Base-by-base conservation (phyloP, 2,888 invertebrate species). In the Lutraria lutraria region DNA sequence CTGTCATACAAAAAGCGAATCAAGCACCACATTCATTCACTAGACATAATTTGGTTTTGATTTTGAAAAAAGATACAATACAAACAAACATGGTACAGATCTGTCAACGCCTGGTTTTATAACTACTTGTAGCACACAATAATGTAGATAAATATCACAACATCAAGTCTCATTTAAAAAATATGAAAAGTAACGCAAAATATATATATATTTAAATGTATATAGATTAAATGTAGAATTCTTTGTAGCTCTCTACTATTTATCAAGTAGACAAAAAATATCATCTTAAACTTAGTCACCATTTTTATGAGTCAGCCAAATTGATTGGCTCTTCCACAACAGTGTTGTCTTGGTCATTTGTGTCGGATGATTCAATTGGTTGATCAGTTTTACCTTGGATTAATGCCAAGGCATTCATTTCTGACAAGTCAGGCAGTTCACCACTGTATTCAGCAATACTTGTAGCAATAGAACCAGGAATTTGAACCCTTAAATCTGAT, bases 281-380 rank as follows among this genome's bases (percentile, higher is more conserved):
- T 76, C 76, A 76, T 76, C 31, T 76, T 76, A 76, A 31, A 76
- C 21, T 25, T 1, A 76, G 34, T 52, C 68, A 84, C 21, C 72
- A 72, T 29, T 31, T n/a, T 88, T 85, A 92, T 81, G 92, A 88
- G 86, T 92, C 90, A 21, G 92, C 92, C 53, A 92, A 87, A 63
- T 92, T 92, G 29, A 92, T 92, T 86, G 92, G 92, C 83, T 92
- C 92, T 56, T 92, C 92, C 85, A 76, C 86, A n/a, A 43, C 72
- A 87, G 60, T 81, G 31, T 80, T 82, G 21, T 82, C 85, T 85
- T 88, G 85, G 63, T 88, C 87, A 82, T 84, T 86, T 83, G 90
- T 85, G 54, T 88, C 90, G 53, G 85, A 83, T 31, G 87, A 76
- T 76, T 90, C 90, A 34, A 87, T 81, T 80, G 86, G 63, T 60